phyloP scores from a whole-genome alignment of 2,797 vertebrate species.

The Apodemus agrarius region DNA sequence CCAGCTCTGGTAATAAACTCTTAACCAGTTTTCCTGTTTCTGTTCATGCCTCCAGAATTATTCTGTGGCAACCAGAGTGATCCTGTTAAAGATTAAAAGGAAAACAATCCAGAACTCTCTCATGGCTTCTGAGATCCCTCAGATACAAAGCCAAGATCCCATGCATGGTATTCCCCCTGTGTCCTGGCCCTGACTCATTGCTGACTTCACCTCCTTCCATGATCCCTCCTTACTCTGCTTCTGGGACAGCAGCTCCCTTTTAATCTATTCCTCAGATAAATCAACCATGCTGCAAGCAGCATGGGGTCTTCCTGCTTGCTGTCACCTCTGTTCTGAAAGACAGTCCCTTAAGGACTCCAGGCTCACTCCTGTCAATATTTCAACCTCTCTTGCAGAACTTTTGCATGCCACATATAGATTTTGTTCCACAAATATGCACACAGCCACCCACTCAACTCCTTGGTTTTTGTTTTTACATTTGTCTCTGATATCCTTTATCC shows the following conservation, averaged over 20 bases:
- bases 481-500: neutral
- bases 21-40: neutral
- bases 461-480: neutral
- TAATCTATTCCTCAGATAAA: neutral
- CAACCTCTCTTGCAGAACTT: neutral
- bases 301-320: neutral
- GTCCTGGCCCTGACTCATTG: neutral
- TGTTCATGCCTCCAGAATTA: neutral
- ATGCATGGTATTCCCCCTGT: neutral
- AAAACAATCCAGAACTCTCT: neutral
- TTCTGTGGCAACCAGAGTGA: neutral
- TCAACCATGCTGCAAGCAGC: neutral
- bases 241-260: neutral
- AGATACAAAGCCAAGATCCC: neutral
- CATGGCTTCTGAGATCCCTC: neutral
- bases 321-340: neutral
- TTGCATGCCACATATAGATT: neutral
- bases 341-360: neutral
- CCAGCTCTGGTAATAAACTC: neutral
- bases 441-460: neutral
- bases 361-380: neutral
- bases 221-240: neutral
- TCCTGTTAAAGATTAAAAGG: neutral
- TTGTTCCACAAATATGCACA: neutral
- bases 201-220: neutral